These are phyloP conservation scores for Notarius quadriscutis DNA, from an alignment of 2,113 vertebrate genomes.

Conservation along the genomic window DNA sequence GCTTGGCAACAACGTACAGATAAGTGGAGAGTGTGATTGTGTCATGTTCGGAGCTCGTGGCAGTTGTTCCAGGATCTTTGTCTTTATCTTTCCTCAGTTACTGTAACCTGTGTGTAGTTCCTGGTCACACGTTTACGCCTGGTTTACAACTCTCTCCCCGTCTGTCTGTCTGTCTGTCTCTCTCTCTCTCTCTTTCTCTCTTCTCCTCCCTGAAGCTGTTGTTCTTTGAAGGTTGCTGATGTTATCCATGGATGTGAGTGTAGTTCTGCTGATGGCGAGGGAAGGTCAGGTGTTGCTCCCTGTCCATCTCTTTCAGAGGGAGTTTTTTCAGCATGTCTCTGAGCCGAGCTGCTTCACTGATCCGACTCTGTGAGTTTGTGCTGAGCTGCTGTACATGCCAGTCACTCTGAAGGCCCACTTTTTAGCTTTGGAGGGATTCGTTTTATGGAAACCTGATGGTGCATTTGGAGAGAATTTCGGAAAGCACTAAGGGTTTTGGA, in stretches of 20 bases:
- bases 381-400: constrained; percentile 21
- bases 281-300: constrained; percentile 32
- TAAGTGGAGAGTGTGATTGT: background rate
- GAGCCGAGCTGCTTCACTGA: constrained; percentile 16
- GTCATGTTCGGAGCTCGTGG: background rate
- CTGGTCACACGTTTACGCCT: constrained; percentile 33
- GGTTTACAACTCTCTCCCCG: background rate
- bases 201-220: background rate
- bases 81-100: background rate
- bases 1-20: background rate
- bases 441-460: constrained; percentile 43
- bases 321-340: background rate
- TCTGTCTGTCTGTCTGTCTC: too few species aligned
- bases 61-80: background rate
- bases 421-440: constrained; percentile 22
- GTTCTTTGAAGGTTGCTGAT: constrained; percentile 37
- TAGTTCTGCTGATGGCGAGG: constrained; percentile 10
- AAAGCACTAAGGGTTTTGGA: constrained; percentile 13
- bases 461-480: constrained; percentile 35
- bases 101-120: background rate
- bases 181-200: background rate
- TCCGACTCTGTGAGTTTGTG: background rate
- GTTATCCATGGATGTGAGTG: constrained; percentile 23
- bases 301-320: constrained; percentile 10
- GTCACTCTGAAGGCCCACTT: constrained; percentile 16